Base-by-base conservation (phyloP, 2,113 vertebrate genomes). In the Paracanthobrama guichenoti region DNA sequence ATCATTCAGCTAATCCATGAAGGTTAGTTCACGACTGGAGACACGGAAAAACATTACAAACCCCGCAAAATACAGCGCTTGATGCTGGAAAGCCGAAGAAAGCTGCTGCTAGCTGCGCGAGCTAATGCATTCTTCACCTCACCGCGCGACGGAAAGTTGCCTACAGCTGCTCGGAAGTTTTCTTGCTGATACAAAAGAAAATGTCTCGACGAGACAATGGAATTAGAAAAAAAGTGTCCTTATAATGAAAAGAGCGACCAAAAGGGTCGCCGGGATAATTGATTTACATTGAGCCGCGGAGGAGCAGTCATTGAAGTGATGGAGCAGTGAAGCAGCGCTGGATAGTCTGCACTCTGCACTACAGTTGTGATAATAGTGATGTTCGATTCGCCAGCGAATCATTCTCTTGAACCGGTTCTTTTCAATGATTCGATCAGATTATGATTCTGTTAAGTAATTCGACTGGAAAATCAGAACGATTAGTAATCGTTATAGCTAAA, bases 101-200 rank as follows among this genome's bases (percentile, higher is more conserved):
- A 79, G 16, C 6, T 78, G 60, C n/a, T 55, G 78, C 81, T 85
- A 66, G 64, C 86, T 16, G 66, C 79, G 82, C 75, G 69, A 87
- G 87, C 84, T 79, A 82, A 83, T 69, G 82, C 80, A 83, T 88
- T 72, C 81, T 87, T 86, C 74, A 81, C 82, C 82, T 74, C 66
- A 28, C 55, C 12, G 84, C 75, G 77, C 88, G 88, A 82, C 86
- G 66, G 81, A 90, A 85, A 89, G 80, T 91, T 89, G 57, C 46
- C 48, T 46, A 84, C 85, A 39, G 86, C 74, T 59, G 62, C 55
- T 62, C 39, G 76, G 86, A 59, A 90, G 85, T 88, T 87, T 57
- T 79, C 84, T 87, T 77, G 73, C 46, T 6, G 53, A 39, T 24
- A 35, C 39, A 71, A 85, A 88, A 57, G 18, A 59, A 57, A 22